Conservation (phyloP, 1,140 invertebrate genomes). For the Tribolium madens region DNA sequence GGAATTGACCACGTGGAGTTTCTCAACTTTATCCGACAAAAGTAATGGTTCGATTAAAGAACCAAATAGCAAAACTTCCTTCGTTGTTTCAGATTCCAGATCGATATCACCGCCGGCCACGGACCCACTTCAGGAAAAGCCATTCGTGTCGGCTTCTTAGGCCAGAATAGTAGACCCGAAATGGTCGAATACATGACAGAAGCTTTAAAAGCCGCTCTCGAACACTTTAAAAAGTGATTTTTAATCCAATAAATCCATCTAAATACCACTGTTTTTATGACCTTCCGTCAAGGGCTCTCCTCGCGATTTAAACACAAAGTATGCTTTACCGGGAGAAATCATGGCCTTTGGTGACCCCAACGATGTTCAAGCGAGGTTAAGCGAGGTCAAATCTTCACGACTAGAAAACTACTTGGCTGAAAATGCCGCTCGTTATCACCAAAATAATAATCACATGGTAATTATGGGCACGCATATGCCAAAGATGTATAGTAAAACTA, state of each 20-base stretch:
- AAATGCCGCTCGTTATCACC: conserved; percentile 11
- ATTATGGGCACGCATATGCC: neutral
- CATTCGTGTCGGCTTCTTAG: conserved; percentile 18
- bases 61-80: conserved; percentile 7
- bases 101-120: conserved; percentile 30
- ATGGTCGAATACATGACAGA: conserved; percentile 5
- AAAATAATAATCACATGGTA: neutral
- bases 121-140: neutral
- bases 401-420: conserved; percentile 18
- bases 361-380: conserved; percentile 45
- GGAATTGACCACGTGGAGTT: neutral
- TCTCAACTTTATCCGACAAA: neutral
- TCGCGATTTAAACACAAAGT: conserved; percentile 36
- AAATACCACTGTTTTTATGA: neutral
- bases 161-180: conserved; percentile 9
- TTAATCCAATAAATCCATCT: neutral
- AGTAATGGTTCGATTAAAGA: neutral
- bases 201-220: neutral
- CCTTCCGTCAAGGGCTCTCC: neutral
- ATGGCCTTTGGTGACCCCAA: conserved; percentile 42
- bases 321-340: conserved; percentile 37
- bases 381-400: conserved; percentile 42
- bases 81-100: conserved; percentile 8
- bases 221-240: neutral
- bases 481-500: neutral